A percentile compares a stretch with the other conserved stretches of the same genome.
Evolutionary conservation across 2,113 vertebrate genomes (phyloP).

Genomic region (Rhinoptilus africanus): DNA sequence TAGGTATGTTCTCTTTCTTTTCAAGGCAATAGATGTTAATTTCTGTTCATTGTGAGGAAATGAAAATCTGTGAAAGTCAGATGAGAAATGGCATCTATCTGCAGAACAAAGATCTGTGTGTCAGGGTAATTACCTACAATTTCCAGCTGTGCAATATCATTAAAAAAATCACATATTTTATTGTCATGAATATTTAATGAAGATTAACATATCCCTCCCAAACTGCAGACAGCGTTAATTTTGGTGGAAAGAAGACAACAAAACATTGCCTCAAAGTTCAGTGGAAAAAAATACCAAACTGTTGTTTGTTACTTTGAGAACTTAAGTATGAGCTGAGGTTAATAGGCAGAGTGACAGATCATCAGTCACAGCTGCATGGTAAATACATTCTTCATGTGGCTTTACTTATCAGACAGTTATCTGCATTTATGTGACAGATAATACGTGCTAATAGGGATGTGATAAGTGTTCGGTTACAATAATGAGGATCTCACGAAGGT

Average conservation of each 20-base stretch:
- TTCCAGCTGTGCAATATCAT: background rate
- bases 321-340: background rate
- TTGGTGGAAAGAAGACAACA: background rate
- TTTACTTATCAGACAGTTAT: background rate
- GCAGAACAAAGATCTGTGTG: background rate
- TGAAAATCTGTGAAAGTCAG: background rate
- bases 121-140: background rate
- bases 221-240: background rate
- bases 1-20: background rate
- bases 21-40: background rate
- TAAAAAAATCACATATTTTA: background rate
- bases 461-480: background rate
- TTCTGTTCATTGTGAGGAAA: background rate
- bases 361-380: fast-evolving
- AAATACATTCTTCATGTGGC: background rate
- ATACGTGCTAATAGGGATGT: background rate
- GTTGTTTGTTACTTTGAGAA: background rate
- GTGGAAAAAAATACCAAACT: background rate
- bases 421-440: background rate
- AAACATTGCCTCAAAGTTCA: fast-evolving
- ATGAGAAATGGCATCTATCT: background rate
- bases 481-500: background rate
- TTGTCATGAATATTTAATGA: background rate
- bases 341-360: background rate
- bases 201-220: background rate